Evolutionary conservation across 2,113 vertebrate species (phyloP).

Genomic region (Genyomyrus donnyi): DNA sequence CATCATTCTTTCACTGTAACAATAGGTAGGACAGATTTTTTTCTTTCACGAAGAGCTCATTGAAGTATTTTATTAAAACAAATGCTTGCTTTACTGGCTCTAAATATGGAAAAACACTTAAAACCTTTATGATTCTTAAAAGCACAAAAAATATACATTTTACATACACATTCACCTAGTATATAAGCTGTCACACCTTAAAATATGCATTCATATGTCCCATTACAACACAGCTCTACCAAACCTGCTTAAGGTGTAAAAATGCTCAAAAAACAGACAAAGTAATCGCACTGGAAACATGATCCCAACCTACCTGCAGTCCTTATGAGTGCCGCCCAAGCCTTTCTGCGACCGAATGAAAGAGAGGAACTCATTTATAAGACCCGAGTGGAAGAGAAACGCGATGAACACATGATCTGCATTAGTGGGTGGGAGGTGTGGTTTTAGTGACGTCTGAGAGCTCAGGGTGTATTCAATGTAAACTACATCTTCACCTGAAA

Average conservation of each 20-base stretch:
- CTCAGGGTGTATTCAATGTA: neutral
- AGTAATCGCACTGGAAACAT: neutral
- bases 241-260: neutral
- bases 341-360: neutral
- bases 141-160: neutral
- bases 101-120: neutral
- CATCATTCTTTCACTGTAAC: neutral
- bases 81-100: neutral
- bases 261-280: neutral
- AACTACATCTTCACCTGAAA: neutral
- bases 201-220: neutral
- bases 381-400: neutral
- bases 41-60: neutral
- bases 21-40: neutral
- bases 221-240: neutral
- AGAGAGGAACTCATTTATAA: conserved; percentile 31
- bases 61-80: neutral
- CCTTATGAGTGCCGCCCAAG: conserved; percentile 22
- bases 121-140: neutral
- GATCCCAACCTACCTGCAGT: conserved; percentile 34
- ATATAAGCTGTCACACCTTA: neutral
- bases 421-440: conserved; percentile 28
- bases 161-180: neutral
- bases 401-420: conserved; percentile 31
- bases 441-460: conserved; percentile 10